Percentiles rank a stretch among this genome's conserved stretches.
Evolutionary conservation across 2,113 vertebrate species (phyloP).

Genomic region (Ondatra zibethicus): DNA sequence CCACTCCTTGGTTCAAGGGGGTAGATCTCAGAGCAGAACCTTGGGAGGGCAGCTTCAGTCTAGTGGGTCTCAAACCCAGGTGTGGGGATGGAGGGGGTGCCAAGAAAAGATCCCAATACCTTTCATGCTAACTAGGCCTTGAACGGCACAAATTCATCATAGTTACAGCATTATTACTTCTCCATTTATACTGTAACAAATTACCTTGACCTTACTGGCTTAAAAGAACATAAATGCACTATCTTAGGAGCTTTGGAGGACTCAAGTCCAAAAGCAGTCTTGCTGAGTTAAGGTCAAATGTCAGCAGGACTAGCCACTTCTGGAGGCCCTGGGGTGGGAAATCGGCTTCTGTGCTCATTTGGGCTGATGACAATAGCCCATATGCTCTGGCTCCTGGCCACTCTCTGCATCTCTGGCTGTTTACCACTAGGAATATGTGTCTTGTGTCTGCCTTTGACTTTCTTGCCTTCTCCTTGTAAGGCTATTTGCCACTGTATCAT

Average conservation of each 20-base stretch:
- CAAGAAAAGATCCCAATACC: neutral
- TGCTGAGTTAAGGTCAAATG: neutral
- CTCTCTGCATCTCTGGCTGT: no score
- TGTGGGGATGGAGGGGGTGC: rapidly evolving
- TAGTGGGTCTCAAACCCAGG: neutral
- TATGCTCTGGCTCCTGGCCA: neutral
- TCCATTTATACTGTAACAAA: neutral
- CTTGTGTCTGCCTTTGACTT: neutral
- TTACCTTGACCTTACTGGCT: neutral
- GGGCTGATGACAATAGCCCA: neutral
- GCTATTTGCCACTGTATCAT: neutral
- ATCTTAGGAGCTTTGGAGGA: neutral
- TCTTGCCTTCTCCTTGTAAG: neutral
- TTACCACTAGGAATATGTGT: neutral
- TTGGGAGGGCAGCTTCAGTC: neutral
- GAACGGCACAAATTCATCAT: neutral
- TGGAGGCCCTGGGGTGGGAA: neutral
- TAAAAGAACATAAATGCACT: neutral
- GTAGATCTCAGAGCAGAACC: neutral
- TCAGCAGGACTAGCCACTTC: neutral
- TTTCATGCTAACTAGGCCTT: neutral
- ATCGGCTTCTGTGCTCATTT: neutral
- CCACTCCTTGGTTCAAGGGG: neutral
- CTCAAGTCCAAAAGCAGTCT: neutral
- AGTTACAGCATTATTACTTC: neutral